A percentile compares a stretch with the other conserved stretches of the same genome.
phyloP scores from a whole-genome alignment of 2,113 vertebrate species.

The Phylloscopus trochiloides region DNA sequence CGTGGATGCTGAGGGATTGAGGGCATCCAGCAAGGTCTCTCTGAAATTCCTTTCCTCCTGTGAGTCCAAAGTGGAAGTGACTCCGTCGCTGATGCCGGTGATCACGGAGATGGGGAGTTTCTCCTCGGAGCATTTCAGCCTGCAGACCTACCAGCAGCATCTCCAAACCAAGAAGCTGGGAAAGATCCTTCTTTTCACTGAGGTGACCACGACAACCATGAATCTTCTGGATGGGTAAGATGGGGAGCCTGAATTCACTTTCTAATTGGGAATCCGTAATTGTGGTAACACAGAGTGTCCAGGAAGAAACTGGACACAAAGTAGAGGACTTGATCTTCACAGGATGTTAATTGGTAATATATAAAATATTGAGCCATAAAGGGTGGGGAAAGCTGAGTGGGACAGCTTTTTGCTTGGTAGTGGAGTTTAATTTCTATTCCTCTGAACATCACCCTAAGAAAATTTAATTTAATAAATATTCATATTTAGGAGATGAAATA shows the following conservation, averaged over 20 bases:
- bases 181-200: constrained; percentile 80
- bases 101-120: constrained; percentile 68
- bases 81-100: constrained; percentile 70
- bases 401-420: neutral
- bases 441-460: neutral
- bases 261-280: accelerated
- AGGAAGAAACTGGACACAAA: neutral
- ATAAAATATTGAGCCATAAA: neutral
- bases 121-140: constrained; percentile 76
- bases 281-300: accelerated
- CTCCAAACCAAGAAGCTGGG: constrained; percentile 82
- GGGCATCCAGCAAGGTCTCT: constrained; percentile 75
- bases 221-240: constrained; percentile 90
- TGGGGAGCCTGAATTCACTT: accelerated
- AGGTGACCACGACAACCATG: constrained; percentile 87
- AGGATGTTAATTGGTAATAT: neutral
- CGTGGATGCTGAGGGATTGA: constrained; percentile 63
- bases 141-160: constrained; percentile 79
- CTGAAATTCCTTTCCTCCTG: constrained; percentile 71
- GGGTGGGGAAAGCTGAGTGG: neutral
- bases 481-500: neutral
- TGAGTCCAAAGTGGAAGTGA: constrained; percentile 43
- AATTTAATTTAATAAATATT: neutral
- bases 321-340: neutral
- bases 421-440: neutral